Evolutionary conservation across 2,113 vertebrate species (phyloP), one percentile per base, ranked within the genome.

Genomic region (Takifugu bimaculatus): DNA sequence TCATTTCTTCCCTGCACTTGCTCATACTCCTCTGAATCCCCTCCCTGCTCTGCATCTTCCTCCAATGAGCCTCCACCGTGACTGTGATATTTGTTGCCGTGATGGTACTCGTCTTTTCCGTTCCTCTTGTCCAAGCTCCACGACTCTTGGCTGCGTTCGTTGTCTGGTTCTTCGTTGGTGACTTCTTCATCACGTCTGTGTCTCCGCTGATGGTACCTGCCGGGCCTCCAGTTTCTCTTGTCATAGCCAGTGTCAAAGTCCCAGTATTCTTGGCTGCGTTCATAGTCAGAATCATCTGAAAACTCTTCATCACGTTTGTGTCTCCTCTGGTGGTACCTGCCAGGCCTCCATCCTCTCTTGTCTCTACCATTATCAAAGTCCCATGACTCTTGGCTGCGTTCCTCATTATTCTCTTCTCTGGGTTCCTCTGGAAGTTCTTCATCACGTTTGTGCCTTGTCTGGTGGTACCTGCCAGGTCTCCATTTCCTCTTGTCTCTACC

Each of bases 191-290:
- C 54, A 28, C 75, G 65, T 48, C 58, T 82, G 72, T 61, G 57
- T 85, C 47, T 73, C 54, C 47, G 75, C 63, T 71, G 65, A 68
- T 88, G 4, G 44, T 69, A 26, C 3, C 80, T 70, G 0, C 74
- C 71, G 0, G 70, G 1, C 45, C 70, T 74, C 79, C 75, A 82
- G 0, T 65, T 54, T 10, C 77, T 72, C 43, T 85, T 85, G 0
- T 81, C 62, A 26, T 52, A 57, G 4, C 65, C 74, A 0, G 45
- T 55, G 1, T 81, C 79, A 7, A 86, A 55, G 7, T 59, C 78
- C 82, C 84, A 86, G 6, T 29, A 77, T 5, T 87, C 85, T 26
- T 87, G 85, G 57, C 83, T 87, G 4, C 80, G 80, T 14, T 82
- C 81, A 1, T 74, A 77, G 1, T 84, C 74, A 0, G 77, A 70